Conservation (phyloP, 1,140 invertebrate genomes). For the Eueides isabella region DNA sequence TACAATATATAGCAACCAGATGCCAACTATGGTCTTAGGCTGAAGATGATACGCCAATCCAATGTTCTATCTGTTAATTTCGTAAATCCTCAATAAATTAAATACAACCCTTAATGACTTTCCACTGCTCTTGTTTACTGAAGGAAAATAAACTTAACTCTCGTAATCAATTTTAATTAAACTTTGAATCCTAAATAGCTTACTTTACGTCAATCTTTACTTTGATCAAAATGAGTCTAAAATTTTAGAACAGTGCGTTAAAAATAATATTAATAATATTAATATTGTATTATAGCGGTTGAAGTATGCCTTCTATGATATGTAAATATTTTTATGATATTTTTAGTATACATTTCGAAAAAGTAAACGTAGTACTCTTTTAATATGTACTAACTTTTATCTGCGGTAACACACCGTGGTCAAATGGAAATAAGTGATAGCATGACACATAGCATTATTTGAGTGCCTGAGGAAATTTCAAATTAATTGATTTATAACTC, state of each 20-base stretch:
- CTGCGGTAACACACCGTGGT: no score
- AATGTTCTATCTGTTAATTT: neutral
- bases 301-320: no score
- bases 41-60: conserved; percentile 37
- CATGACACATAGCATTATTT: no score
- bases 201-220: neutral
- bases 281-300: no score
- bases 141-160: conserved; percentile 7
- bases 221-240: neutral
- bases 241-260: neutral
- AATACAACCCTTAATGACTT: neutral
- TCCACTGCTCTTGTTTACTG: neutral
- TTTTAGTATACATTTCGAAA: no score
- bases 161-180: conserved; percentile 23
- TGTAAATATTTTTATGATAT: no score
- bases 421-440: no score
- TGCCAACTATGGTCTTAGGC: conserved; percentile 48
- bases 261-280: neutral
- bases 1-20: conserved; percentile 66
- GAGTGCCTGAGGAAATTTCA: no score
- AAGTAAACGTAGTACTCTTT: no score
- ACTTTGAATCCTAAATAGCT: neutral
- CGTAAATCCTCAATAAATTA: neutral
- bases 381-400: no score
- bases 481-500: no score